These are phyloP conservation scores for Microctenopoma steveboyesi DNA, from an alignment of 2,797 vertebrate species.

Conservation along the genomic window DNA sequence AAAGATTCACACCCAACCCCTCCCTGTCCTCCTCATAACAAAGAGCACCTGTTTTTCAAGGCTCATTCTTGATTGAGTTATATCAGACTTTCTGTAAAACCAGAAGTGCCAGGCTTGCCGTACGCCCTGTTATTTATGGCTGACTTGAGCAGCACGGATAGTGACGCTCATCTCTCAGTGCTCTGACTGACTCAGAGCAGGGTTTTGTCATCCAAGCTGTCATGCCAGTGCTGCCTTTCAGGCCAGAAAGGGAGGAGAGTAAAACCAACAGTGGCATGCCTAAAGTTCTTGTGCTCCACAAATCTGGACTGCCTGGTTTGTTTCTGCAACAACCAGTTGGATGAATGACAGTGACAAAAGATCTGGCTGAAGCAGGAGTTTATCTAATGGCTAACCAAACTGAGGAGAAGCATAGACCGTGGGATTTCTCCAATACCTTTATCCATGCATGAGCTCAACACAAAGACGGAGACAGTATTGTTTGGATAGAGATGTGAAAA, in stretches of 20 bases:
- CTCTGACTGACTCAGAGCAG: constrained; percentile 52
- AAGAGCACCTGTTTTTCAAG: constrained; percentile 44
- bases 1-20: constrained; percentile 17
- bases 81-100: constrained; percentile 61
- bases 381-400: constrained; percentile 41
- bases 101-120: constrained; percentile 49
- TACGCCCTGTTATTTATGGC: not conserved
- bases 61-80: constrained; percentile 24
- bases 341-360: constrained; percentile 51
- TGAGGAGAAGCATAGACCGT: constrained; percentile 30
- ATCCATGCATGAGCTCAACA: constrained; percentile 9
- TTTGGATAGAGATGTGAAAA: constrained; percentile 6
- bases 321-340: constrained; percentile 55
- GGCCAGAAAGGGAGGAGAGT: constrained; percentile 27
- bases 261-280: constrained; percentile 70
- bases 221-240: constrained; percentile 41
- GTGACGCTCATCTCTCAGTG: constrained; percentile 36
- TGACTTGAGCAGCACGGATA: constrained; percentile 48
- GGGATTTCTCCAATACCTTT: constrained; percentile 49
- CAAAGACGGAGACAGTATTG: constrained; percentile 9
- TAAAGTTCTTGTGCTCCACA: constrained; percentile 57
- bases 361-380: constrained; percentile 42
- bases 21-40: constrained; percentile 31
- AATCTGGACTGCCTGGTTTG: constrained; percentile 44
- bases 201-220: constrained; percentile 58